phyloP scores from a whole-genome alignment of 2,888 invertebrate species.

The Exocentrus adspersus region DNA sequence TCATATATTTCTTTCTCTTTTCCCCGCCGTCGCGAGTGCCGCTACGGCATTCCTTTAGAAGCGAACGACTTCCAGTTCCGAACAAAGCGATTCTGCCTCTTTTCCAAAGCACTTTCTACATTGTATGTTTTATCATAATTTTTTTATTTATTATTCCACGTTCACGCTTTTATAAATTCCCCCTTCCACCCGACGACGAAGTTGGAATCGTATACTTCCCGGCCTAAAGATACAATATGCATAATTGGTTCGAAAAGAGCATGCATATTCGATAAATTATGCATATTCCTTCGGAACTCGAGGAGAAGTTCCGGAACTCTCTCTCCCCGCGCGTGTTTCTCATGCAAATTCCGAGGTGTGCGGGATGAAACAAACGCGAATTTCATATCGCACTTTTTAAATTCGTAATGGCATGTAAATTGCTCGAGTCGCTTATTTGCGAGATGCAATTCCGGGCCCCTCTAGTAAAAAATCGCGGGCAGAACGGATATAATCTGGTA shows the following conservation, averaged over 20 bases:
- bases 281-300: conserved; percentile 9
- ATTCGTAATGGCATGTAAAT: conserved; percentile 6
- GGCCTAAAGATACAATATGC: background rate
- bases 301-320: background rate
- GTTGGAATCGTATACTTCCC: conserved; percentile 10
- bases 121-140: too few relatives aligned
- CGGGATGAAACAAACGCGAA: conserved; percentile 2
- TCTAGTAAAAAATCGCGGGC: background rate
- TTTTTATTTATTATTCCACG: too few relatives aligned
- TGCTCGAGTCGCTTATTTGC: background rate
- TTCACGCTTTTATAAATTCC: background rate
- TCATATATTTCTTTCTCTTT: conserved; percentile 30
- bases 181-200: conserved; percentile 4
- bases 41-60: background rate
- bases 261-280: conserved; percentile 11
- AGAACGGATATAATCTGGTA: too few relatives aligned
- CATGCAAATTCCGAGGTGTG: conserved; percentile 4
- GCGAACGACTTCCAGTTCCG: background rate
- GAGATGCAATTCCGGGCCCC: background rate
- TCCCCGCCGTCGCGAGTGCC: background rate
- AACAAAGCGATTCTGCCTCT: background rate
- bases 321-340: background rate
- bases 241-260: background rate
- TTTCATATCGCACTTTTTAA: conserved; percentile 12
- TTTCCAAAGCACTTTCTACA: too few relatives aligned